Evolutionary conservation across 1,140 invertebrate species (phyloP), one percentile per base, ranked within the genome.

Genomic region (Eupristina koningsbergeri): DNA sequence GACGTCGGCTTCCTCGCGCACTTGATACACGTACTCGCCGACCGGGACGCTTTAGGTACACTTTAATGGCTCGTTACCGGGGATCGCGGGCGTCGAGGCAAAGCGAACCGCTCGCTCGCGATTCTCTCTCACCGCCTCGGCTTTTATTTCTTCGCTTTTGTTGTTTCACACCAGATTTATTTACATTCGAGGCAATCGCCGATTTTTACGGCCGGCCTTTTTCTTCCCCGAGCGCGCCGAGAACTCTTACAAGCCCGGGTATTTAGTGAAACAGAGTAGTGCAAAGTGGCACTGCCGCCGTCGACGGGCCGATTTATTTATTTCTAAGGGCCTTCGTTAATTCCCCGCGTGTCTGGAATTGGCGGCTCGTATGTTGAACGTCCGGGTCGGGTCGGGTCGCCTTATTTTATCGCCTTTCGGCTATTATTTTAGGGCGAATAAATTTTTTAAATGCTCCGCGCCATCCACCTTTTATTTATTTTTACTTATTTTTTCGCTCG

Each of bases 61-160:
- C 75, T 77, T 77, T 77, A 77, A 77, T 77, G 29, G 75, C 50
- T 77, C 75, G 75, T 77, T 77, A 77, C 75, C n/a, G 31, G 47
- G 34, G 29, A 39, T 77, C 75, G 75, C 75, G 53, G 45, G 45
- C 45, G 45, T 34, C 31, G 39, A 77, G 34, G 29, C 39, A 34
- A 47, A 58, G 26, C 31, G 45, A 77, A 36, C 50, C 50, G 53
- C 75, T 77, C 50, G 41, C 41, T n/a, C n/a, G 67, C 47, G 45
- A 77, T 39, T 77, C 50, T 61, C 75, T 22, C 75, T 61, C 50
- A 13, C 8, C 50, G n/a, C 34, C 0, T 71, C 53, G 7, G 29
- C 31, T 71, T 41, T 71, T 71, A 41, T 41, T 41, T 71, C 36
- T 13, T 71, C 36, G 36, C 36, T 50, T 36, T 77, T 61, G 17